Conservation (phyloP, 2,888 invertebrate genomes). For the Thelaira solivaga region DNA sequence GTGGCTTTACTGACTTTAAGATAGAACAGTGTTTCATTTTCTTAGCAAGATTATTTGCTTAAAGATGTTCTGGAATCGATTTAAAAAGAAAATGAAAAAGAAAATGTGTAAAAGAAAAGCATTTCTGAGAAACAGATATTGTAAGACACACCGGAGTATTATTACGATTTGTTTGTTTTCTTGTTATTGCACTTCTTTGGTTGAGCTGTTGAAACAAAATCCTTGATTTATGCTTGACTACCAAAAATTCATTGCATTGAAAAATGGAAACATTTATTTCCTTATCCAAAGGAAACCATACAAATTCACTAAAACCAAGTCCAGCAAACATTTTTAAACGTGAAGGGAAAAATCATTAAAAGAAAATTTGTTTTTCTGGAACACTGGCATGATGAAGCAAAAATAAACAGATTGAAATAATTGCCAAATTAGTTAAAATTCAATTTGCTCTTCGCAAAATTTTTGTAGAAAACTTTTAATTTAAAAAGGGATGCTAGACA, state of each 20-base stretch:
- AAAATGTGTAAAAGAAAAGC: not conserved
- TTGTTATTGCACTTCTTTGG: not conserved
- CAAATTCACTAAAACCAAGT: not conserved
- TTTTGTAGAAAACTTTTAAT: too few relatives aligned
- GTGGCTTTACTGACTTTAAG: slow-evolving; percentile 9
- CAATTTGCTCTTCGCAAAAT: too few relatives aligned
- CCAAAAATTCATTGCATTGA: slow-evolving; percentile 29
- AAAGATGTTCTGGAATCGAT: slow-evolving; percentile 3
- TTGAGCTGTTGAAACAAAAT: slow-evolving; percentile 45
- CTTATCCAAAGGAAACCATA: slow-evolving; percentile 46
- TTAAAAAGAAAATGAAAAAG: too few relatives aligned
- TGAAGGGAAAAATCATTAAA: too few relatives aligned
- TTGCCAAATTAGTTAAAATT: too few relatives aligned
- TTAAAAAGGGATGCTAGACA: too few relatives aligned
- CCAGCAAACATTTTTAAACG: slow-evolving; percentile 31
- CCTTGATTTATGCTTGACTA: slow-evolving; percentile 59
- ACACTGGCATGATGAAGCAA: too few relatives aligned
- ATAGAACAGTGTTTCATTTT: slow-evolving; percentile 12
- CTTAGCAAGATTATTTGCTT: slow-evolving; percentile 41
- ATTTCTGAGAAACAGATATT: slow-evolving; percentile 19
- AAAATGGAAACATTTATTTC: slow-evolving; percentile 49
- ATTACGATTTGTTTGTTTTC: slow-evolving; percentile 54
- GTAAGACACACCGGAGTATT: slow-evolving; percentile 60
- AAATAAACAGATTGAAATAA: too few relatives aligned
- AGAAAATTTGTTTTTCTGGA: too few relatives aligned